phyloP scores from a whole-genome alignment of 2,888 invertebrate species.

The Brenthis ino region DNA sequence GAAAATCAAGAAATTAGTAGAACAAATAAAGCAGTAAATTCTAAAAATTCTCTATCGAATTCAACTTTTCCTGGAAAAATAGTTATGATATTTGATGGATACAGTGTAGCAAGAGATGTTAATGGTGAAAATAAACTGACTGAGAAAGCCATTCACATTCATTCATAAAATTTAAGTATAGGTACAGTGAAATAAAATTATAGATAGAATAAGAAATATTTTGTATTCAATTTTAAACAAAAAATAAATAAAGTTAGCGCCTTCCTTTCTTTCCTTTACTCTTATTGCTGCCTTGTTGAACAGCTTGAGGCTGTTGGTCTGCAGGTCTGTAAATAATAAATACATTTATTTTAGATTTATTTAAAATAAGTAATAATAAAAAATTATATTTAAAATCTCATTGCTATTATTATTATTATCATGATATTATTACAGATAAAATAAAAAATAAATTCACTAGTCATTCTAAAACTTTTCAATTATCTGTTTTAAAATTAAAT shows the following conservation, averaged over 20 bases:
- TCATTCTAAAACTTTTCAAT: too few species aligned
- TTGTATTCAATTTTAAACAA: constrained; percentile 40
- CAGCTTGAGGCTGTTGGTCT: constrained; percentile 70
- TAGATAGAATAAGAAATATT: constrained; percentile 29
- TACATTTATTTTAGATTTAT: background rate
- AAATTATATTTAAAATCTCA: background rate
- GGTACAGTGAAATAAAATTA: constrained; percentile 31
- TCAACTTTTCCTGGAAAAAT: constrained; percentile 46
- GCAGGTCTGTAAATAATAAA: constrained; percentile 58
- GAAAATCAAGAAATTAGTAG: constrained; percentile 68
- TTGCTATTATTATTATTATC: too few species aligned
- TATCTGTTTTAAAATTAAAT: background rate
- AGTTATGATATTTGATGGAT: constrained; percentile 72
- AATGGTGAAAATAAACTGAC: constrained; percentile 68
- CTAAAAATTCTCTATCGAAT: constrained; percentile 40
- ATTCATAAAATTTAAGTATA: constrained; percentile 41
- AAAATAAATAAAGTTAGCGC: constrained; percentile 54
- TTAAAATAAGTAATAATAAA: background rate
- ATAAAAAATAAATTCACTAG: too few species aligned
- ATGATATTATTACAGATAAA: too few species aligned
- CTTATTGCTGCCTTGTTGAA: constrained; percentile 62
- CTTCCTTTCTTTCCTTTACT: constrained; percentile 77
- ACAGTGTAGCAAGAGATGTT: constrained; percentile 71
- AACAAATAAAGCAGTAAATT: constrained; percentile 64
- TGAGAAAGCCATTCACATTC: constrained; percentile 63